A percentile compares a stretch with the other conserved stretches of the same genome.
Evolutionary conservation across 2,888 invertebrate species (phyloP).

Genomic region (Ethmia dodecea): DNA sequence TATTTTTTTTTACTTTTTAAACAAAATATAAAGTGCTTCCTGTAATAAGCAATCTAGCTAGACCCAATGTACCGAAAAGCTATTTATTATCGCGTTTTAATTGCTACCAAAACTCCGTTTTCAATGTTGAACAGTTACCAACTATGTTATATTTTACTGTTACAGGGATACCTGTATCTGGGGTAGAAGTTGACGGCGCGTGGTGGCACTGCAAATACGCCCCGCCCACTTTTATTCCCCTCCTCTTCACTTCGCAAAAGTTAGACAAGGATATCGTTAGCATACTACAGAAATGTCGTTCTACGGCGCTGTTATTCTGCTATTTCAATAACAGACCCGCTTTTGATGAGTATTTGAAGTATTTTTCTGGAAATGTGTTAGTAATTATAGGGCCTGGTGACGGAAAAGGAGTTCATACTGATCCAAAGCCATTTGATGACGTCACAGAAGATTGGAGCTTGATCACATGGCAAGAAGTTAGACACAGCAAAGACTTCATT

Average conservation of each 20-base stretch:
- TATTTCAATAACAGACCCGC: slow-evolving; percentile 87
- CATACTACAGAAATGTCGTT: slow-evolving; percentile 51
- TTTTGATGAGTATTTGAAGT: slow-evolving; percentile 81
- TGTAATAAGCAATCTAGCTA: too few relatives aligned
- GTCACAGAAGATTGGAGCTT: slow-evolving; percentile 79
- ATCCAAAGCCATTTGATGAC: slow-evolving; percentile 82
- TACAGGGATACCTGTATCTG: slow-evolving; percentile 79
- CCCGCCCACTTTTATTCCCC: slow-evolving; percentile 82
- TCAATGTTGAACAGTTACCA: not conserved
- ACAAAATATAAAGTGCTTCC: too few relatives aligned
- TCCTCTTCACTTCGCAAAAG: slow-evolving; percentile 70
- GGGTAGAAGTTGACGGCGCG: slow-evolving; percentile 85
- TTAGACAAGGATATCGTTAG: slow-evolving; percentile 48
- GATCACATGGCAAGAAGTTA: slow-evolving; percentile 75
- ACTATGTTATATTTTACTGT: slow-evolving; percentile 15
- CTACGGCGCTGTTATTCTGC: slow-evolving; percentile 84
- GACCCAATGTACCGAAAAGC: too few relatives aligned
- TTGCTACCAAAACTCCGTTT: too few relatives aligned
- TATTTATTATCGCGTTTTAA: too few relatives aligned
- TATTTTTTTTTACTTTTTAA: too few relatives aligned
- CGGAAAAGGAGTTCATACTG: slow-evolving; percentile 80
- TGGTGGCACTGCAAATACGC: slow-evolving; percentile 91
- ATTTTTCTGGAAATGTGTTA: slow-evolving; percentile 80
- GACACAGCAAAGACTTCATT: slow-evolving; percentile 80
- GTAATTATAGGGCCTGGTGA: slow-evolving; percentile 86